Evolutionary conservation across 2,797 vertebrate species (phyloP).

Genomic region (Borostomias antarcticus): DNA sequence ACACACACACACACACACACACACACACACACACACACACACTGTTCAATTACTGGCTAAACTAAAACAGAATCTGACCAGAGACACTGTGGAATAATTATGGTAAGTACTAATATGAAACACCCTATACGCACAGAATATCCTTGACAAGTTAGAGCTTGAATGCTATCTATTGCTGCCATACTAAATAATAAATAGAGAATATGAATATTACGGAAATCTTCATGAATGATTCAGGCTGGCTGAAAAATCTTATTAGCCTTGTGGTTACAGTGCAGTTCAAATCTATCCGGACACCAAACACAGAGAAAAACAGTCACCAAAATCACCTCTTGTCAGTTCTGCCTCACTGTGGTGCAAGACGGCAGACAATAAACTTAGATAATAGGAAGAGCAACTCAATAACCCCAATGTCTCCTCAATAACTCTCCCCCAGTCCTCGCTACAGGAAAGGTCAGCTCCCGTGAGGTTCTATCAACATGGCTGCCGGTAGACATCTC

Average conservation of each 20-base stretch:
- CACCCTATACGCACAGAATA: constrained; percentile 10
- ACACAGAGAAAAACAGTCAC: neutral
- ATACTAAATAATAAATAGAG: constrained; percentile 33
- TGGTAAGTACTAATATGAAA: constrained; percentile 8
- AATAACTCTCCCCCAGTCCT: constrained; percentile 38
- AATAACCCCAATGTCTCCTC: constrained; percentile 51
- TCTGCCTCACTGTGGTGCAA: neutral
- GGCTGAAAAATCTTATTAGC: constrained; percentile 1
- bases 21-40: constrained; percentile 18
- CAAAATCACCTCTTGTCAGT: neutral
- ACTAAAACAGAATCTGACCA: too few relatives aligned
- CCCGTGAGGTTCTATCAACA: constrained; percentile 51
- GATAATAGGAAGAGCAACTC: constrained; percentile 47
- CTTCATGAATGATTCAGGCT: constrained; percentile 34
- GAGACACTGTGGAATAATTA: too few relatives aligned
- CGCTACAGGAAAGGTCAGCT: constrained; percentile 64
- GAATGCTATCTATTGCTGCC: constrained; percentile 22
- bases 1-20: constrained; percentile 12
- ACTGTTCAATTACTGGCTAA: too few relatives aligned
- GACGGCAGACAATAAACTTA: constrained; percentile 23
- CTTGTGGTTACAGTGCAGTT: neutral
- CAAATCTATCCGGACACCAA: neutral
- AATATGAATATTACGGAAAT: constrained; percentile 28
- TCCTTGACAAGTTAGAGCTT: constrained; percentile 31
- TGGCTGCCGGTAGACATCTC: constrained; percentile 49